Evolutionary conservation across 1,140 invertebrate species (phyloP).

Genomic region (Heliconius eleuchia): DNA sequence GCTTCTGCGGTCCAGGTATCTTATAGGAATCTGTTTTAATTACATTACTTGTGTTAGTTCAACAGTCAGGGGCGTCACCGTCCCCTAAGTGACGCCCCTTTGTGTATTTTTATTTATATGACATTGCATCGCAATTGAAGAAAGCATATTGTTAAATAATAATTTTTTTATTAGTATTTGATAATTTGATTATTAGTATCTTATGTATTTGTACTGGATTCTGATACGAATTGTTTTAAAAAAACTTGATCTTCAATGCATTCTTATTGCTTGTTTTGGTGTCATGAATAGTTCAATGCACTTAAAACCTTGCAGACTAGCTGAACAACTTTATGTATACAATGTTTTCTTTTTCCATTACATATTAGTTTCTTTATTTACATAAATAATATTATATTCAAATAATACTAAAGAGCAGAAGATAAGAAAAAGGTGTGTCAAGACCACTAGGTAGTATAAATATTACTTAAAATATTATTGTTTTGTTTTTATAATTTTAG

Average conservation of each 20-base stretch:
- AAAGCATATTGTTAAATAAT: background rate
- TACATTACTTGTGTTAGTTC: slow-evolving; percentile 50
- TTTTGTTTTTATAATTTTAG: slow-evolving; percentile 48
- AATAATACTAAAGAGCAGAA: too few species aligned
- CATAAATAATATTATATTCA: background rate
- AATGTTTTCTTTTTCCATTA: slow-evolving; percentile 1
- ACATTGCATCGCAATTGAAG: slow-evolving; percentile 1
- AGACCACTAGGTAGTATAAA: too few species aligned
- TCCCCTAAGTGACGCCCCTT: slow-evolving; percentile 61
- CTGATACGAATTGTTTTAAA: slow-evolving; percentile 9
- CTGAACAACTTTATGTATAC: slow-evolving; percentile 16
- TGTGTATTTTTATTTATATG: slow-evolving; percentile 26
- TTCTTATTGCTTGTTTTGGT: slow-evolving; percentile 21
- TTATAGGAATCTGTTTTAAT: slow-evolving; percentile 69
- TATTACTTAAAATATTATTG: background rate
- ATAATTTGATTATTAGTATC: slow-evolving; percentile 34
- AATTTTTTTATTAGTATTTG: background rate
- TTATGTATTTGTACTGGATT: slow-evolving; percentile 30
- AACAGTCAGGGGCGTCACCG: slow-evolving; percentile 48
- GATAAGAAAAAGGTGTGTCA: too few species aligned
- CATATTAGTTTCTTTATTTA: background rate
- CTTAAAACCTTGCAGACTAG: slow-evolving; percentile 16
- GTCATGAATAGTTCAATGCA: slow-evolving; percentile 27
- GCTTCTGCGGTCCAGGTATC: slow-evolving; percentile 89
- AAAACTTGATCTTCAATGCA: slow-evolving; percentile 31